Conservation (phyloP, 2,113 vertebrate species). For the Ellobius talpinus region DNA sequence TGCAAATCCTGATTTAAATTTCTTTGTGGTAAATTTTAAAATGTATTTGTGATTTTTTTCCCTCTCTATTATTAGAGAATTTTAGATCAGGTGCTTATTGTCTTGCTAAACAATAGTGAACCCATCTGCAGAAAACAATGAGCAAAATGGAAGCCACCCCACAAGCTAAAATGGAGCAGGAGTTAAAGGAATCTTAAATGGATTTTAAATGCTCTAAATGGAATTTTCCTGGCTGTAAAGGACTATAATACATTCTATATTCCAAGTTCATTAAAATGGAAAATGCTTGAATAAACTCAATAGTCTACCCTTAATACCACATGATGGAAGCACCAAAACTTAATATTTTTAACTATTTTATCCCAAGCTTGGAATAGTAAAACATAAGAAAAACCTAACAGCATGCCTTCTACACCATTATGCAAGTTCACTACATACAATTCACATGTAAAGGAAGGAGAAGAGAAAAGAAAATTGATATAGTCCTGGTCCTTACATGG, state of each 20-base stretch:
- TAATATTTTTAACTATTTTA: slow-evolving; percentile 12
- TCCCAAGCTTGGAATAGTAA: background rate
- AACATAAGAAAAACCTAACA: background rate
- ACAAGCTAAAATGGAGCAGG: background rate
- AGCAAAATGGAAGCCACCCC: background rate
- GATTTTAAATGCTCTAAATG: background rate
- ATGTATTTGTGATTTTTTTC: background rate
- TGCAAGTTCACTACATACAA: background rate
- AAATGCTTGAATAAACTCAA: background rate
- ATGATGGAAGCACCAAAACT: background rate
- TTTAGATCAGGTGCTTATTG: background rate
- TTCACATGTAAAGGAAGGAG: background rate
- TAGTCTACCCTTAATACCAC: background rate
- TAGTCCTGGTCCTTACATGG: background rate
- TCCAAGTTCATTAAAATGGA: background rate
- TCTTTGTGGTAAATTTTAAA: background rate
- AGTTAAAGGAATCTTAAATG: background rate
- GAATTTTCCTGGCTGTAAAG: background rate
- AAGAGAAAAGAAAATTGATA: background rate
- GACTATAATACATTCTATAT: background rate
- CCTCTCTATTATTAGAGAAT: background rate
- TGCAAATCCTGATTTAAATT: background rate
- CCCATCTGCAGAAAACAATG: background rate
- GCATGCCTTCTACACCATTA: background rate
- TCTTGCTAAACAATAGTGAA: background rate